Evolutionary conservation across 2,888 invertebrate genomes (phyloP), one percentile per base, ranked within the genome.

Genomic region (Cerastis rubricosa): DNA sequence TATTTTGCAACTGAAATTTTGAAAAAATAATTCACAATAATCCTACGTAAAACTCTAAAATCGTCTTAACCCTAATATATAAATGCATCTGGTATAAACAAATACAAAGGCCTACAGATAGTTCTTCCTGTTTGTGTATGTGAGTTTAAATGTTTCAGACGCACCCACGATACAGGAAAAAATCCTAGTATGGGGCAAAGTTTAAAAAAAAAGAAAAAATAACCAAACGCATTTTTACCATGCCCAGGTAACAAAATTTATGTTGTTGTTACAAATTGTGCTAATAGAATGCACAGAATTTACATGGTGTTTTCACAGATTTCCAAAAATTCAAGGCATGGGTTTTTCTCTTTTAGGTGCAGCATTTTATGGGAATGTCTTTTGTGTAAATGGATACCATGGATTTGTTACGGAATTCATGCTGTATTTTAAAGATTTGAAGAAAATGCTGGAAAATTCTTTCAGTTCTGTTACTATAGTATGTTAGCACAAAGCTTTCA

Each of bases 261-360:
- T 78, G 64, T 59, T 47, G 59, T 47, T 51, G 63, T 71, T 59
- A 67, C 71, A 76, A 68, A 75, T 66, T 57, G 71, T 54, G 65
- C 14, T 76, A 83, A 83, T 69, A 76, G 71, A 78, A 86, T 78
- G 83, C 61, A 71, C 49, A 76, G 66, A 71, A 71, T 68, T 76
- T 64, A 43, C 61, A 86, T 78, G 70, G 75, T 61, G 40, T 72
- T 85, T 65, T 63, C 59, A 51, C 54, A 74, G 51, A 61, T 84
- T 75, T 75, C 5, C 66, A 70, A 61, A 84, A 71, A 76, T 69
- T 40, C n/a, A 65, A 66, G 47, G 22, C n/a, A 54, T 78, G 11
- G 6, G 14, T 69, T 29, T 61, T 78, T 35, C 4, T 47, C 3
- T 47, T 49, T 51, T n/a, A 29, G 1, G 40, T 14, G 6, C 0